Evolutionary conservation across 2,113 vertebrate species (phyloP).

Genomic region (Sterna hirundo): DNA sequence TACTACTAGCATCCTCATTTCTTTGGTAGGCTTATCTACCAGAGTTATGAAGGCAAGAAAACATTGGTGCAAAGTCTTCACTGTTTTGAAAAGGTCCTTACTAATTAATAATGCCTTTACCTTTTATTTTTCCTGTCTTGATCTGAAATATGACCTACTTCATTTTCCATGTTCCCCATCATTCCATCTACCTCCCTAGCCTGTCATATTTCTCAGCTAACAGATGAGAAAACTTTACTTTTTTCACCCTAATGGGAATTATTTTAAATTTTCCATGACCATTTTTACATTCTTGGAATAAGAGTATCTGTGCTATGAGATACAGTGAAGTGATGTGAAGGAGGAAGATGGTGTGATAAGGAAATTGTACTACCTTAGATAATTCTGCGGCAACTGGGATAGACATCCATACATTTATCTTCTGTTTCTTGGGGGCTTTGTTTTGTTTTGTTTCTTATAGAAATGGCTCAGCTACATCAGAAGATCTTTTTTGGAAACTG

Average conservation of each 20-base stretch:
- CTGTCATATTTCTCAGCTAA: background rate
- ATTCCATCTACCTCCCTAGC: background rate
- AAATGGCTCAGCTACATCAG: slow-evolving; percentile 92
- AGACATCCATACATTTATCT: slow-evolving; percentile 4
- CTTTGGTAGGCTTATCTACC: background rate
- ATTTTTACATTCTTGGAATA: background rate
- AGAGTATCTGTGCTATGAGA: background rate
- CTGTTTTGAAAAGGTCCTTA: background rate
- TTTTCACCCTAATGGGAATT: background rate
- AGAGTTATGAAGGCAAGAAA: background rate
- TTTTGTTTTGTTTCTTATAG: slow-evolving; percentile 70
- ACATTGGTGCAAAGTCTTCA: background rate
- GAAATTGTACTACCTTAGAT: background rate
- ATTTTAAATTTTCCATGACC: background rate
- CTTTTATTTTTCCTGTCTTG: background rate
- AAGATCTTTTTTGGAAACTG: slow-evolving; percentile 98
- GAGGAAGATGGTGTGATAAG: background rate
- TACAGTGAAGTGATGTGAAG: background rate
- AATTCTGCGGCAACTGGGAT: background rate
- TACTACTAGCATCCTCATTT: background rate
- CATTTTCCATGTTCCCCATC: background rate
- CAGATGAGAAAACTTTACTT: background rate
- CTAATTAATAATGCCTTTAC: background rate
- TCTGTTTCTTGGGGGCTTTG: slow-evolving; percentile 27
- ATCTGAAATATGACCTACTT: background rate